Evolutionary conservation across 2,113 vertebrate genomes (phyloP).

Genomic region (Nymphicus hollandicus): DNA sequence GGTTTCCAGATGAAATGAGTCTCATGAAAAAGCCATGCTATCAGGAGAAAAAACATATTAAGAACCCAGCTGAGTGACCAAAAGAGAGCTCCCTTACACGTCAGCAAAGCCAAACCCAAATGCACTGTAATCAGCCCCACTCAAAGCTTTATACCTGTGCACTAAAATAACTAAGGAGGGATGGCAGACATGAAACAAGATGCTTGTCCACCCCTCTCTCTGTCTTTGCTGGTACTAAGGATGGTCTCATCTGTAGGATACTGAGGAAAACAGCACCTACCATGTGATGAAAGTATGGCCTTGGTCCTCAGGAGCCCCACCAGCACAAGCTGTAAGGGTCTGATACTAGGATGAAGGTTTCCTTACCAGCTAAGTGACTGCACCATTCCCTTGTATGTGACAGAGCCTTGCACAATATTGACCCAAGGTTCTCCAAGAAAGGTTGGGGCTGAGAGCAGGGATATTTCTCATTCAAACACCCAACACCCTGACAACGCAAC

Average conservation of each 20-base stretch:
- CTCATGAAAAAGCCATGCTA: neutral
- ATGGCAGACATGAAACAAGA: neutral
- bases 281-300: neutral
- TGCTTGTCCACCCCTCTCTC: neutral
- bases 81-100: neutral
- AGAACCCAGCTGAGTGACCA: neutral
- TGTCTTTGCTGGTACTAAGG: neutral
- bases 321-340: neutral
- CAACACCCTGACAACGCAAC: neutral
- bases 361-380: neutral
- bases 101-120: neutral
- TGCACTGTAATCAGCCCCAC: neutral
- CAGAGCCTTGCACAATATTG: neutral
- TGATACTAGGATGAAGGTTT: neutral
- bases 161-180: neutral
- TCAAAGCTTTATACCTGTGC: neutral
- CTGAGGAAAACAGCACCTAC: neutral
- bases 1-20: neutral
- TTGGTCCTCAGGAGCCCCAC: neutral
- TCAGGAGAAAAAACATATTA: neutral
- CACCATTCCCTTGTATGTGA: fast-evolving
- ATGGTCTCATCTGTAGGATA: neutral
- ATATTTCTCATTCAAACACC: neutral
- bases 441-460: neutral
- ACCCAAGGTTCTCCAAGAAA: neutral